Conservation (phyloP, 2,888 invertebrate species). For the Clivina fossor region DNA sequence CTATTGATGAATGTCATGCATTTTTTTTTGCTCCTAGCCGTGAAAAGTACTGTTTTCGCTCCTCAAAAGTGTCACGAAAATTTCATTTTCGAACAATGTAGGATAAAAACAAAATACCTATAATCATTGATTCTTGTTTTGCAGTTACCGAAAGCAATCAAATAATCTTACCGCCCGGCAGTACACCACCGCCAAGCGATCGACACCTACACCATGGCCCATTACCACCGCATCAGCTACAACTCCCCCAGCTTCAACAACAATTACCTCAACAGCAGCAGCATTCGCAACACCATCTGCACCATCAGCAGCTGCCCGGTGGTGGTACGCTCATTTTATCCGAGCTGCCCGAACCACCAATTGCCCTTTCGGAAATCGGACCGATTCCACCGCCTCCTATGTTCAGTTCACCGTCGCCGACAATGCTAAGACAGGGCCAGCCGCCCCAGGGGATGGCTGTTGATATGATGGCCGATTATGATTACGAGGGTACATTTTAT, state of each 20-base stretch:
- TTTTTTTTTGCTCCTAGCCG: no score
- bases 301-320: constrained; percentile 40
- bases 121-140: constrained; percentile 43
- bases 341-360: constrained; percentile 88
- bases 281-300: constrained; percentile 42
- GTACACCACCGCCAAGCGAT: constrained; percentile 53
- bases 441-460: no score
- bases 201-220: constrained; percentile 46
- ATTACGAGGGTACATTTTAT: constrained; percentile 70
- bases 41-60: no score
- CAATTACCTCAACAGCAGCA: constrained; percentile 42
- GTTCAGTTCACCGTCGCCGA: constrained; percentile 88
- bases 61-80: no score
- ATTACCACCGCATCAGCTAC: constrained; percentile 37
- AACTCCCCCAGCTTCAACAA: constrained; percentile 36
- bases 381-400: constrained; percentile 93
- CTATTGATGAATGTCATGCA: no score
- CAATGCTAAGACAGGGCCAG: constrained; percentile 61
- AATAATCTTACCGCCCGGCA: constrained; percentile 40
- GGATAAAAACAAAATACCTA: constrained; percentile 11
- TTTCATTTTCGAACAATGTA: no score
- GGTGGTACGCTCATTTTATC: constrained; percentile 67
- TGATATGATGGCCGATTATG: constrained; percentile 61
- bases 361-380: constrained; percentile 89
- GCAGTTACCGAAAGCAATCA: constrained; percentile 59